Base-by-base conservation (phyloP, 2,888 invertebrate species). In the Nemurella pictetii region DNA sequence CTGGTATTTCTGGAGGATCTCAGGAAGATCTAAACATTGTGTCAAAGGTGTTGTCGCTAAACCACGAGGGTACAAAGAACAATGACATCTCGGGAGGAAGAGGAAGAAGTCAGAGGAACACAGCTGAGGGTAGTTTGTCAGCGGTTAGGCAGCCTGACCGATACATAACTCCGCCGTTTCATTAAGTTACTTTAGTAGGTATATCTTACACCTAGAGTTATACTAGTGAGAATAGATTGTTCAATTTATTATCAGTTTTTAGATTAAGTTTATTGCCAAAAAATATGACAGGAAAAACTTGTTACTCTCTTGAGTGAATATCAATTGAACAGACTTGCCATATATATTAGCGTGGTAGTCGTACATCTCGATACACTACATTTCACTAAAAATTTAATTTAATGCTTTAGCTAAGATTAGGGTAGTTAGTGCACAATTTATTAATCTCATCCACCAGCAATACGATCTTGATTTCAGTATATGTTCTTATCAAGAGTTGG, bases 11-110 rank as follows among this genome's bases (percentile, higher is more conserved):
- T 75, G 88, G 88, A 0, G 90, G 90, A 32, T 91, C 91, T 77
- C 93, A 93, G 85, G 96, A 96, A 89, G 96, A 96, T 90, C 91
- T 96, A 83, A 95, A 95, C 89, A 95, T 96, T 88, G 95, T 96
- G 55, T 94, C 95, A 80, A 96, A 96, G 91, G 95, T 96, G 86
- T 90, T 96, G 88, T 95, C 96, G 9, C 90, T 96, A 84, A 96
- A 96, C 90, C 96, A 96, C 88, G 95, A 86, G 35, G 84, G 85
- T 26, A 84, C 84, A 5, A 77, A 9, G 28, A 29, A 36, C 78
- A 84, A 84, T 32, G 84, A 84, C 28, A 74, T 77, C 26, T 35
- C 75, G 29, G 32, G 74, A 0, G 27, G 28, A 15, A 29, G 26
- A 26, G 74, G 35, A 77, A 35, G 84, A 26, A 84, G 35, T 20